A percentile compares a stretch with the other conserved stretches of the same genome.
phyloP scores from a whole-genome alignment of 2,113 vertebrate genomes.

The Myotis lucifugus region DNA sequence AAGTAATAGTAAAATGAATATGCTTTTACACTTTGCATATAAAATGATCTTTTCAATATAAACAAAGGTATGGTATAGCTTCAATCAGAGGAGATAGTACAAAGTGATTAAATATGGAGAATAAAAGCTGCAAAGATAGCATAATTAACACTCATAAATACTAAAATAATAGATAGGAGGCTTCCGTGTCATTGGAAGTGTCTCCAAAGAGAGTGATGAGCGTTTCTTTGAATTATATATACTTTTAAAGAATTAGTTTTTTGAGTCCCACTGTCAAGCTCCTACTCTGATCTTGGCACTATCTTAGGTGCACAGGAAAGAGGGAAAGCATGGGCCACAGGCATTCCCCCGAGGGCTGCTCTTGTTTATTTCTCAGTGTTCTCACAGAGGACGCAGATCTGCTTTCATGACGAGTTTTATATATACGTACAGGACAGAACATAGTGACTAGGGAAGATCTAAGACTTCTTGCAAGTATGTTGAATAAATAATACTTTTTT shows the following conservation, averaged over 20 bases:
- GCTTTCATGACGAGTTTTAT: conserved; percentile 38
- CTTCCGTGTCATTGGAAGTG: neutral
- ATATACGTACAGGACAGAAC: conserved; percentile 30
- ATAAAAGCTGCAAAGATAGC: neutral
- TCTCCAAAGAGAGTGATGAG: neutral
- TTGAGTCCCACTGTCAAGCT: rapidly evolving
- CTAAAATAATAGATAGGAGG: neutral
- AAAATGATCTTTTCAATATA: neutral
- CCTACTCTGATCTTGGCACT: neutral
- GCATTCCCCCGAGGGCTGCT: neutral
- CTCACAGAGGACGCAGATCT: neutral
- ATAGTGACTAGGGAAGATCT: conserved; percentile 45
- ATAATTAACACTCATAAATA: neutral
- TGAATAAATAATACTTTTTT: conserved; percentile 70
- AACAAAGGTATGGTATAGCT: neutral
- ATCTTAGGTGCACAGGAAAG: neutral
- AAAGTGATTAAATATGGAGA: neutral
- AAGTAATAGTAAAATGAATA: neutral
- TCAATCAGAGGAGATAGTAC: neutral
- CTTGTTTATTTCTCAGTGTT: conserved; percentile 33
- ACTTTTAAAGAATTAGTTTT: neutral
- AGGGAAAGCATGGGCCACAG: neutral
- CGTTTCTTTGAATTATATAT: neutral
- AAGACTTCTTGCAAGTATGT: conserved; percentile 48
- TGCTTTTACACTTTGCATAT: neutral